Base-by-base conservation (phyloP, 2,797 vertebrate genomes). In the Masticophis lateralis region DNA sequence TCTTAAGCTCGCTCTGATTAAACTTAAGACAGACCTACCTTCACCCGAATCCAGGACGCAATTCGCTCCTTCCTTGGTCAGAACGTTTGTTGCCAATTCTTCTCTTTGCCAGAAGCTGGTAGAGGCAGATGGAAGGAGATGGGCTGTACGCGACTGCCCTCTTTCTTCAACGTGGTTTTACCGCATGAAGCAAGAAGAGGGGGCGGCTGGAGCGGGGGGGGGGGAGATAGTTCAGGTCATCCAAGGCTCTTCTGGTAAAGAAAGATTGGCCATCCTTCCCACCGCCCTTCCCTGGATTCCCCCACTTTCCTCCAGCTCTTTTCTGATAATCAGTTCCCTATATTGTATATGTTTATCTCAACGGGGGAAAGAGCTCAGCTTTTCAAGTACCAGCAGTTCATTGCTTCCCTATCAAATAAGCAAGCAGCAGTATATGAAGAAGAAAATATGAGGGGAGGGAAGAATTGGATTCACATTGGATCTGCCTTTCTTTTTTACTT, bases 141-240 rank as follows among this genome's bases (percentile, higher is more conserved):
- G 97, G 97, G 97, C 96, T 98, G 98, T 98, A 98, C 97, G 97
- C 98, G 97, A 98, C 98, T 98, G 98, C 98, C 98, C 98, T 98
- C 98, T 98, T 98, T 98, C 98, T 99, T 98, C 98, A 97, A 97
- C 96, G 97, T 96, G 96, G 97, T 97, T 98, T 98, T 98, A 98
- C 97, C 98, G 98, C 98, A 99, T 98, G 92, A 91, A 91, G 18
- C 63, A 93, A 74, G 69, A 8, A 27, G 60, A 61, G 69, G 43
- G 88, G 91, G 51, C 5, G 79, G 79, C 27, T 4, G 28, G 1
- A 53, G 10, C 0, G 63, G 57, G 28, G 37, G 63, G 57, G 28
- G 37, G 97, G 95, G 96, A 1, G 96, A 96, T 51, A 91, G 98
- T 98, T 95, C 98, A 98, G 98, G 98, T 98, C 98, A 98, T 97